Percentiles rank a stretch among this genome's conserved stretches.
Evolutionary conservation across 2,113 vertebrate genomes (phyloP).

Genomic region (Ailuropoda melanoleuca): DNA sequence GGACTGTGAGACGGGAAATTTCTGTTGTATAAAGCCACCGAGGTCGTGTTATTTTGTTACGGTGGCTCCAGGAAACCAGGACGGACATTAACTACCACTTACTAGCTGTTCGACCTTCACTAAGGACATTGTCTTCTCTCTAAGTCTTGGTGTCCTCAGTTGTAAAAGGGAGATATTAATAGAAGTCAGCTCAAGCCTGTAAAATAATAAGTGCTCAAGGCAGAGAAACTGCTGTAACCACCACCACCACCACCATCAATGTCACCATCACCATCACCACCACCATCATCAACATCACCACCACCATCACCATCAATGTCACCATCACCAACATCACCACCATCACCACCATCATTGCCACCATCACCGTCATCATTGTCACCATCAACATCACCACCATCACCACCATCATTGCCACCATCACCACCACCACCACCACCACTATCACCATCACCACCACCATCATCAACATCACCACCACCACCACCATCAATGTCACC

Average conservation of each 20-base stretch:
- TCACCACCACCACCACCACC: too few species aligned
- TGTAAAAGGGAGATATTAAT: background rate
- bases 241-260: background rate
- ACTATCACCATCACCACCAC: too few species aligned
- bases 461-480: background rate
- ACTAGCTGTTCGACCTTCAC: background rate
- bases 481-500: rapidly evolving
- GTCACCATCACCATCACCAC: background rate
- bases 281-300: too few species aligned
- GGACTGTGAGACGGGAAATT: background rate
- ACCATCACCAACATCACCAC: too few species aligned
- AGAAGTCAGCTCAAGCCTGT: background rate
- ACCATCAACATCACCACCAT: too few species aligned
- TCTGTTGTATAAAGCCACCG: background rate
- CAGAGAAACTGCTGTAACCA: background rate
- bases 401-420: too few species aligned
- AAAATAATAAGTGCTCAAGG: background rate
- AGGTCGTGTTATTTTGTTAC: background rate
- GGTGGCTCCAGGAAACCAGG: background rate
- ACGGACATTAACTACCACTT: background rate
- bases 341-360: too few species aligned
- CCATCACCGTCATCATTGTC: too few species aligned
- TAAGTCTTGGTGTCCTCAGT: background rate
- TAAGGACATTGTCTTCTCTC: background rate
- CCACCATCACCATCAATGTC: too few species aligned